Percentiles rank a stretch among this genome's conserved stretches.
These are phyloP conservation scores for Hyles vespertilio DNA, from an alignment of 1,140 invertebrate genomes.

Conservation along the genomic window DNA sequence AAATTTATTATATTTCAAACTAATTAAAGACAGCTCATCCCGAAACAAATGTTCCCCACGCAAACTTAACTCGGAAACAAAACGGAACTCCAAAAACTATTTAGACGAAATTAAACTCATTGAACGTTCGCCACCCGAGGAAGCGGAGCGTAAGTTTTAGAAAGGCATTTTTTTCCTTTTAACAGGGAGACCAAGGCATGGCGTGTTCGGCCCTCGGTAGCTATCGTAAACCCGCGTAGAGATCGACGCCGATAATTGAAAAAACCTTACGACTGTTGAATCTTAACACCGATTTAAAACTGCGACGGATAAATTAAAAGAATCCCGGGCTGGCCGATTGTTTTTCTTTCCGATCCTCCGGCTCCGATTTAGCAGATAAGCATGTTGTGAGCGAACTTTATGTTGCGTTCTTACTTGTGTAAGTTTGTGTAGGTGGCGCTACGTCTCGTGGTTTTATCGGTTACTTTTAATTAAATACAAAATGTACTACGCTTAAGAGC, in stretches of 20 bases:
- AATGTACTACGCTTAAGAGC: constrained; percentile 19
- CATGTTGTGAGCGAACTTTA: constrained; percentile 53
- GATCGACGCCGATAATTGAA: constrained; percentile 62
- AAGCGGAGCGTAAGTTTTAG: constrained; percentile 32
- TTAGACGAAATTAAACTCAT: constrained; percentile 24
- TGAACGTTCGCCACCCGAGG: constrained; percentile 19
- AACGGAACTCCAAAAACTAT: constrained; percentile 7
- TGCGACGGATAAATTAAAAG: constrained; percentile 68
- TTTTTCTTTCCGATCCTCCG: constrained; percentile 49
- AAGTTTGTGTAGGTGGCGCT: constrained; percentile 45
- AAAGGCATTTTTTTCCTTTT: constrained; percentile 27
- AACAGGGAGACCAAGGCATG: constrained; percentile 18
- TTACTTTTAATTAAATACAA: constrained; percentile 43
- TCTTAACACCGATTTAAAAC: constrained; percentile 67
- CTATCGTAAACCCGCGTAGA: constrained; percentile 50
- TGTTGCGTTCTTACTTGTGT: constrained; percentile 44
- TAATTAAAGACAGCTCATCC: not conserved
- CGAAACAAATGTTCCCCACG: not conserved
- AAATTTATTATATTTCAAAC: too few relatives aligned
- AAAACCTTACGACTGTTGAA: constrained; percentile 56
- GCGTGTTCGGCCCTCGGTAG: constrained; percentile 49
- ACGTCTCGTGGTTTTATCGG: constrained; percentile 24
- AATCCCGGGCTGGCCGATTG: constrained; percentile 46
- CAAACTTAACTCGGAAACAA: not conserved
- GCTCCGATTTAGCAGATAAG: constrained; percentile 37